Percentiles rank a stretch among this genome's conserved stretches.
Conservation (phyloP, 2,797 vertebrate genomes). For the Trachops cirrhosus region DNA sequence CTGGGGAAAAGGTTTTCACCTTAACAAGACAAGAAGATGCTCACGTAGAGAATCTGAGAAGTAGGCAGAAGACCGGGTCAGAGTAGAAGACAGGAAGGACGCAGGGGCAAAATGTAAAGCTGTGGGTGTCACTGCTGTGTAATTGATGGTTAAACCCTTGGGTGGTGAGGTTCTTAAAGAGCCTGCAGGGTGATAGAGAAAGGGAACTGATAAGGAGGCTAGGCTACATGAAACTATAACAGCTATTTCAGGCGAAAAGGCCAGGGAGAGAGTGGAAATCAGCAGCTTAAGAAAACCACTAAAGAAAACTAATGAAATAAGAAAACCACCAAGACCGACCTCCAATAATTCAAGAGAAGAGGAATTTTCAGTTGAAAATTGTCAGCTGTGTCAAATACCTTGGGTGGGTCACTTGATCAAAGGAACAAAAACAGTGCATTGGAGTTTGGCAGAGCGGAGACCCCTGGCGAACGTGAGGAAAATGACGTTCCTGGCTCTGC, state of each 20-base stretch:
- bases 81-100: neutral
- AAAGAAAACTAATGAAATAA: neutral
- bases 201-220: neutral
- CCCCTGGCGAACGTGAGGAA: neutral
- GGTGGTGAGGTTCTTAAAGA: neutral
- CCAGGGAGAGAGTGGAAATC: neutral
- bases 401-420: neutral
- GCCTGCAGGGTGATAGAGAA: accelerated
- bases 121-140: neutral
- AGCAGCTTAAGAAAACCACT: neutral
- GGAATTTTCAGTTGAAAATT: neutral
- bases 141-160: neutral
- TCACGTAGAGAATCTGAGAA: neutral
- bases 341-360: neutral
- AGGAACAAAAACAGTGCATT: neutral
- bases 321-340: neutral
- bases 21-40: neutral
- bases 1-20: neutral
- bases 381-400: neutral
- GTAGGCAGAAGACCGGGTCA: neutral
- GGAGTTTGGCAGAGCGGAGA: neutral
- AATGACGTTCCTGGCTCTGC: neutral
- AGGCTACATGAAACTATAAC: neutral
- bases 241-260: neutral
- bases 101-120: neutral